These are phyloP conservation scores for Malthinus flaveolus DNA, from an alignment of 2,888 invertebrate genomes.

Conservation along the genomic window DNA sequence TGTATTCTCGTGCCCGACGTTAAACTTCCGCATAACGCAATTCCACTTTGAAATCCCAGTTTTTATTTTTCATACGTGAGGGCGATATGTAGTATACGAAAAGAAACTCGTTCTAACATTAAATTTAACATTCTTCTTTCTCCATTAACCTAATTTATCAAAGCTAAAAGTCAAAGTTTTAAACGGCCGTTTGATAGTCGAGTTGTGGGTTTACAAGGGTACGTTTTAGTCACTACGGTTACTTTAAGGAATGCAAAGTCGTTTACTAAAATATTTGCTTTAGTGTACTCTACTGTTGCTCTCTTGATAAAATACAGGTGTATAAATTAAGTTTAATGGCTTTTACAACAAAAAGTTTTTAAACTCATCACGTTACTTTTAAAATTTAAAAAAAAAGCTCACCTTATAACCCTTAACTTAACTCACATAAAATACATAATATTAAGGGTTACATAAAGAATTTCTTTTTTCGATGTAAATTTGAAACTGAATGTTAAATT, in stretches of 20 bases:
- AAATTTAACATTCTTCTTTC: not conserved
- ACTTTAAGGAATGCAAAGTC: constrained; percentile 15
- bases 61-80: constrained; percentile 29
- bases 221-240: constrained; percentile 14
- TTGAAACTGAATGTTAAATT: constrained; percentile 13
- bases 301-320: constrained; percentile 13
- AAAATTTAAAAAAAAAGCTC: too few species aligned
- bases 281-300: constrained; percentile 3
- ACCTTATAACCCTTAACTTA: not conserved
- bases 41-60: constrained; percentile 26
- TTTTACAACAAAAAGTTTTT: not conserved
- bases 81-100: constrained; percentile 17
- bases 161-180: constrained; percentile 1
- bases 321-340: constrained; percentile 8
- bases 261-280: constrained; percentile 15
- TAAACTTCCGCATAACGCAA: constrained; percentile 31
- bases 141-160: not conserved
- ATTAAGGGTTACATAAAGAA: constrained; percentile 1
- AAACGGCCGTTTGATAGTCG: constrained; percentile 18
- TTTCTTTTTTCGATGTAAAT: constrained; percentile 11
- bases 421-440: constrained; percentile 16
- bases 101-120: constrained; percentile 4
- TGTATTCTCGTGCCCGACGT: constrained; percentile 30
- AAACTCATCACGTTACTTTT: too few species aligned
- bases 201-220: constrained; percentile 17